phyloP scores from a whole-genome alignment of 1,140 invertebrate species.

The Trachymyrmex cornetzi region DNA sequence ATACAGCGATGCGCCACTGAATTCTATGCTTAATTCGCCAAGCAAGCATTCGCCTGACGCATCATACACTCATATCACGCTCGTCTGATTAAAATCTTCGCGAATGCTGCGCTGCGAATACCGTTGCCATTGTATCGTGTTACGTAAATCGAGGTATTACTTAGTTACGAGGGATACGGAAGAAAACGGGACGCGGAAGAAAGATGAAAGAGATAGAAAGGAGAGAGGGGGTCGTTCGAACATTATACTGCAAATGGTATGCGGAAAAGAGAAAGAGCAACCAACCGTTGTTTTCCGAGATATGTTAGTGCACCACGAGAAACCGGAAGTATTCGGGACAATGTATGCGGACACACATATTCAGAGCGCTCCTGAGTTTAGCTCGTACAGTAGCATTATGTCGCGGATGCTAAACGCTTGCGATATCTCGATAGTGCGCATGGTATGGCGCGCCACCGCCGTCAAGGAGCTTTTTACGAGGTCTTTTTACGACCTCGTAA shows the following conservation, averaged over 20 bases:
- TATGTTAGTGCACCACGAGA: slow-evolving; percentile 24
- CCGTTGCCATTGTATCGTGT: background rate
- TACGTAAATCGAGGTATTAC: slow-evolving; percentile 59
- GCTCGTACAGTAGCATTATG: slow-evolving; percentile 51
- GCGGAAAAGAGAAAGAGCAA: slow-evolving; percentile 13
- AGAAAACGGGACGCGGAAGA: slow-evolving; percentile 1
- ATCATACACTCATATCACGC: slow-evolving; percentile 42
- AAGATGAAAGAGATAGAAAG: background rate
- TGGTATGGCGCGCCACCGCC: background rate
- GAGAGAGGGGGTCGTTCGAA: background rate
- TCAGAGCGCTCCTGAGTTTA: slow-evolving; percentile 3
- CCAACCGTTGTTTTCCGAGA: slow-evolving; percentile 62
- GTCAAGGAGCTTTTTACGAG: slow-evolving; percentile 50
- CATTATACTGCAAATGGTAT: background rate
- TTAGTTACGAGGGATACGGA: slow-evolving; percentile 12
- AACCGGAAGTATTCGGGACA: slow-evolving; percentile 61
- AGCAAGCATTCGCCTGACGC: slow-evolving; percentile 20
- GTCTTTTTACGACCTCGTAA: slow-evolving; percentile 34
- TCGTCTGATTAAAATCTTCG: slow-evolving; percentile 53
- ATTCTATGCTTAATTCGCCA: slow-evolving; percentile 45
- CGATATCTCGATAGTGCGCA: slow-evolving; percentile 24
- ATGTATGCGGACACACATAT: slow-evolving; percentile 2
- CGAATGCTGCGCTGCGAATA: background rate
- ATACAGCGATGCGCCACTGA: background rate
- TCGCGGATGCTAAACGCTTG: slow-evolving; percentile 68